These are phyloP conservation scores for Dryocosmus kuriphilus DNA, from an alignment of 2,888 invertebrate genomes.

Conservation along the genomic window DNA sequence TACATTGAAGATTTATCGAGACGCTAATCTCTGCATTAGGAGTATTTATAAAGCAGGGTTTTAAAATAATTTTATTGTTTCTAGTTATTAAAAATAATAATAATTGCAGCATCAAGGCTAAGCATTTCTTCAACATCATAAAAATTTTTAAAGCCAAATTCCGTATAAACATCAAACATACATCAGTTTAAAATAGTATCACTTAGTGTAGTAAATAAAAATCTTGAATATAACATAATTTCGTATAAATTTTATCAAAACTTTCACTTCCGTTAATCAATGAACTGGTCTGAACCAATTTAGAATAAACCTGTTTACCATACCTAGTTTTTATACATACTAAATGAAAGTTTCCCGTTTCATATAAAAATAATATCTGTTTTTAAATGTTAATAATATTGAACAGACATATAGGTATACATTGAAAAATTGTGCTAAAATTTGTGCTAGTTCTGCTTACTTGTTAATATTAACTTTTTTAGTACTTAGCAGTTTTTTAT, in stretches of 20 bases:
- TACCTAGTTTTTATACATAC: not conserved
- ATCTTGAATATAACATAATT: not conserved
- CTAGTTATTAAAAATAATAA: not conserved
- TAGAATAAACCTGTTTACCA: conserved; percentile 8
- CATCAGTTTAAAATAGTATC: too few species aligned
- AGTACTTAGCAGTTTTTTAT: not conserved
- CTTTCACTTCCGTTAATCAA: conserved; percentile 1
- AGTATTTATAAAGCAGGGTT: conserved; percentile 32
- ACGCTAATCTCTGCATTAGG: conserved; percentile 36
- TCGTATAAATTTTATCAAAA: not conserved
- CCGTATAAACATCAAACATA: too few species aligned
- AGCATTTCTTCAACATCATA: not conserved
- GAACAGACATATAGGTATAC: too few species aligned
- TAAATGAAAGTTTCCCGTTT: not conserved
- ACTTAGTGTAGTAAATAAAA: not conserved
- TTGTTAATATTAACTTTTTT: not conserved
- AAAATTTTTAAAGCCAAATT: too few species aligned
- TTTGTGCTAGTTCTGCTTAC: too few species aligned
- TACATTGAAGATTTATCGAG: conserved; percentile 29
- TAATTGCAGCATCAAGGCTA: not conserved
- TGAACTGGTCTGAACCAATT: not conserved
- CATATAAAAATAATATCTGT: not conserved
- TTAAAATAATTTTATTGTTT: conserved; percentile 15
- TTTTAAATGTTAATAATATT: too few species aligned
- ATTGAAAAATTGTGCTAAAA: too few species aligned